These are phyloP conservation scores for Cyrtodaria siliqua DNA, from an alignment of 2,888 invertebrate genomes.

Conservation along the genomic window DNA sequence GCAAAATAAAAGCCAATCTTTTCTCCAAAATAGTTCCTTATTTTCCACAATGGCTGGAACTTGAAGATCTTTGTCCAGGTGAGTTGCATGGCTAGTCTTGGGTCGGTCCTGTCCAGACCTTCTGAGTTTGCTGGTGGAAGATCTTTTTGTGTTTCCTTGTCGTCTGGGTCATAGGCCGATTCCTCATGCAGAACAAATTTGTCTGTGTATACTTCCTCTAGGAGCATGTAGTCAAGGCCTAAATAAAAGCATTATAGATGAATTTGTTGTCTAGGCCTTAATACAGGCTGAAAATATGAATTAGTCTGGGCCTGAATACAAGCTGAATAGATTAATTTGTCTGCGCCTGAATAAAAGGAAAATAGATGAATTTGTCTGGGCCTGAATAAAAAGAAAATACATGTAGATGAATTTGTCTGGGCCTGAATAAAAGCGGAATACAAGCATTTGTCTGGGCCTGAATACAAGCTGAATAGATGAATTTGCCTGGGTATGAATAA, in stretches of 20 bases:
- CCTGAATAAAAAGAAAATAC: too few species aligned
- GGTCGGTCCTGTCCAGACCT: slow-evolving; percentile 60
- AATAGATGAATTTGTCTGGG: too few species aligned
- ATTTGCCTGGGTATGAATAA: too few species aligned
- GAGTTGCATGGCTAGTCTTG: slow-evolving; percentile 75
- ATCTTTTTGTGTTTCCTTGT: slow-evolving; percentile 62
- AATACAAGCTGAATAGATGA: too few species aligned
- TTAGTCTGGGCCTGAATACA: too few species aligned
- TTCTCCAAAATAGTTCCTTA: slow-evolving; percentile 87
- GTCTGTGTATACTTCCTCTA: slow-evolving; percentile 84
- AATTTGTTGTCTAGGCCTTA: too few species aligned
- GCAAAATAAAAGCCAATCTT: slow-evolving; percentile 87
- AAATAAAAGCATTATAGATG: slow-evolving; percentile 4
- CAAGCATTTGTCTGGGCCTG: too few species aligned
- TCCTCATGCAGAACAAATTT: slow-evolving; percentile 86
- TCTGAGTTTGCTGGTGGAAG: slow-evolving; percentile 20
- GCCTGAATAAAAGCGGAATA: too few species aligned
- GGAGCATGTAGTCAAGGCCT: slow-evolving; percentile 85
- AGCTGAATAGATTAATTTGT: too few species aligned
- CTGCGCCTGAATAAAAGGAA: too few species aligned
- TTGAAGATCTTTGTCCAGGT: slow-evolving; percentile 82
- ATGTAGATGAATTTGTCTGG: too few species aligned
- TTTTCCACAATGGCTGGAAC: slow-evolving; percentile 86
- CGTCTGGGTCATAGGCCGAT: slow-evolving; percentile 73
- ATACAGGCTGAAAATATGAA: too few species aligned